Conservation (phyloP, 2,797 vertebrate genomes). For the Coracias cyanogaster region DNA sequence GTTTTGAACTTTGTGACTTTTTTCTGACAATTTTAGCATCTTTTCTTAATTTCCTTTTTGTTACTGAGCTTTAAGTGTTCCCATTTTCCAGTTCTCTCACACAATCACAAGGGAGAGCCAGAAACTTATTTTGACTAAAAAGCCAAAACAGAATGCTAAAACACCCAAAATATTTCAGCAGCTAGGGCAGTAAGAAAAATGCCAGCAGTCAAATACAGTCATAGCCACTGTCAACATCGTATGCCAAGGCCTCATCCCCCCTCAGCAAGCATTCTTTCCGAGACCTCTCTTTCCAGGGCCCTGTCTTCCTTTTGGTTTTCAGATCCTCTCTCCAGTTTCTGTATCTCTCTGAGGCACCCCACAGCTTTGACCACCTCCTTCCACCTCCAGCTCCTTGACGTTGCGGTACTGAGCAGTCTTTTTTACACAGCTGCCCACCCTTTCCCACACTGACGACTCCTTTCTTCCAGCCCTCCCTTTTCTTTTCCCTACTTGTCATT, state of each 20-base stretch:
- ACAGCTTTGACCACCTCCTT: background rate
- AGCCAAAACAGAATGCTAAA: background rate
- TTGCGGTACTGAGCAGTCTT: background rate
- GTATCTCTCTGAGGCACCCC: background rate
- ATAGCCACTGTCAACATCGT: accelerated
- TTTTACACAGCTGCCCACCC: background rate
- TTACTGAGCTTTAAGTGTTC: background rate
- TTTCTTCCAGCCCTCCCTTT: background rate
- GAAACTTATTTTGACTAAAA: background rate
- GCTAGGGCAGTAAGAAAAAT: background rate
- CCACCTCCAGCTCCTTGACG: background rate
- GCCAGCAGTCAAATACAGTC: background rate
- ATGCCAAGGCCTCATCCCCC: background rate
- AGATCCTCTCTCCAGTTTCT: background rate
- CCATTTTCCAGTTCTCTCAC: background rate
- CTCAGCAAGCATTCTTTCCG: accelerated
- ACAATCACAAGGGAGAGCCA: background rate
- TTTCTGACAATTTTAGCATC: background rate
- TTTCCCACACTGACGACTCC: background rate
- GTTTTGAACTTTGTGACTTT: background rate
- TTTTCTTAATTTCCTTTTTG: slow-evolving; percentile 32
- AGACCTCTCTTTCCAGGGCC: background rate
- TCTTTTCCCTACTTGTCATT: background rate
- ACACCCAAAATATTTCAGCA: background rate
- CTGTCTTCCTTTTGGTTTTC: background rate